These are phyloP conservation scores for Takifugu ocellatus DNA, from an alignment of 2,797 vertebrate genomes.

Conservation along the genomic window DNA sequence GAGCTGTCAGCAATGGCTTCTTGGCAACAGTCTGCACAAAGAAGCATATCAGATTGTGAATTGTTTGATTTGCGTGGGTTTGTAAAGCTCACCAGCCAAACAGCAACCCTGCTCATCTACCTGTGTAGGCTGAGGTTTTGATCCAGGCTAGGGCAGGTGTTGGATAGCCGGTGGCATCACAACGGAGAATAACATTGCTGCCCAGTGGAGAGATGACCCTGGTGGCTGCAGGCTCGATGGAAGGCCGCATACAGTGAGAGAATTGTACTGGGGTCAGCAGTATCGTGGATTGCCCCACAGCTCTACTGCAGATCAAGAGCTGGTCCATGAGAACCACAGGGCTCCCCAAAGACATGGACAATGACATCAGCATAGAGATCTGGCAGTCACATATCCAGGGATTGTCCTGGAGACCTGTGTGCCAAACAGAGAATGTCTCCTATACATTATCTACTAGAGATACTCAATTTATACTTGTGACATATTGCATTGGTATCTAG, in stretches of 20 bases:
- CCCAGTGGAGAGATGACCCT: constrained; percentile 84
- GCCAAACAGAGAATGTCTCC: constrained; percentile 5
- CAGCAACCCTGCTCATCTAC: constrained; percentile 56
- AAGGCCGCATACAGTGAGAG: constrained; percentile 84
- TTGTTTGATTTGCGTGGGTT: neutral
- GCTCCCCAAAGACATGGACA: constrained; percentile 80
- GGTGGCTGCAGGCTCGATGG: constrained; percentile 86
- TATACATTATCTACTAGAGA: neutral
- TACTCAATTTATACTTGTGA: neutral
- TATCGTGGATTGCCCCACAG: constrained; percentile 75
- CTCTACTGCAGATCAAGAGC: constrained; percentile 80
- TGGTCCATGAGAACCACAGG: constrained; percentile 82
- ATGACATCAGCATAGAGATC: constrained; percentile 84
- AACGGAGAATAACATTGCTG: constrained; percentile 88
- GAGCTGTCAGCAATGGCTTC: constrained; percentile 36
- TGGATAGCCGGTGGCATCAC: constrained; percentile 86
- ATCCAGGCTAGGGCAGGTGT: constrained; percentile 87
- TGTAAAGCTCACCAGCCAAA: neutral
- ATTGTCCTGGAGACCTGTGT: constrained; percentile 90
- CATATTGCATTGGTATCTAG: no score
- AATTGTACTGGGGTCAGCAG: constrained; percentile 79
- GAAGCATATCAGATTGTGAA: constrained; percentile 5
- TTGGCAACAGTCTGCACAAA: constrained; percentile 63
- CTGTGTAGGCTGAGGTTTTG: constrained; percentile 75
- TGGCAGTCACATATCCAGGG: constrained; percentile 93